A percentile compares a stretch with the other conserved stretches of the same genome.
These are phyloP conservation scores for Etheostoma cragini DNA, from an alignment of 2,113 vertebrate genomes.

Conservation along the genomic window DNA sequence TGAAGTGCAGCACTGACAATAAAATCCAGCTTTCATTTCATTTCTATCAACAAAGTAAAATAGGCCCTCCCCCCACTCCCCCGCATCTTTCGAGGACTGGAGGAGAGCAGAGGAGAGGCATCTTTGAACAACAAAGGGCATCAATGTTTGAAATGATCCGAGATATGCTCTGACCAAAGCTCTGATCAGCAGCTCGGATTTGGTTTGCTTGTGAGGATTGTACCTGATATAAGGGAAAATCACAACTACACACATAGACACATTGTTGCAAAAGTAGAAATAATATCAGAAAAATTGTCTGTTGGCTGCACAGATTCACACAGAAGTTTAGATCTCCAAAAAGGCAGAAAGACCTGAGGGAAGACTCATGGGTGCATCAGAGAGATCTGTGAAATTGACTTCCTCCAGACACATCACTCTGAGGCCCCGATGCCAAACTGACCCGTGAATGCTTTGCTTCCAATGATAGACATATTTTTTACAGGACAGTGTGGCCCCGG, in stretches of 20 bases:
- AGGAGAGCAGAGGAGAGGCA: slow-evolving; percentile 32
- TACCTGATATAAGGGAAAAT: slow-evolving; percentile 14
- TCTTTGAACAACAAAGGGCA: slow-evolving; percentile 64
- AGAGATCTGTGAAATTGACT: slow-evolving; percentile 42
- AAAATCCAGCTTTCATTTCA: slow-evolving; percentile 33
- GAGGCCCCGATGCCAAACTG: slow-evolving; percentile 21
- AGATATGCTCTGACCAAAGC: slow-evolving; percentile 49
- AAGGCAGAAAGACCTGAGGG: slow-evolving; percentile 34
- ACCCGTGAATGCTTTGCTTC: slow-evolving; percentile 27
- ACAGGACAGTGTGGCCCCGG: neutral
- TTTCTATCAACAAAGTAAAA: slow-evolving; percentile 32
- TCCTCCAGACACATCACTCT: neutral
- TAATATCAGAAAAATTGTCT: slow-evolving; percentile 28
- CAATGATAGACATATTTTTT: neutral
- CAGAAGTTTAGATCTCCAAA: slow-evolving; percentile 28
- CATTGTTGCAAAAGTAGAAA: slow-evolving; percentile 7
- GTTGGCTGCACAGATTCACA: slow-evolving; percentile 6
- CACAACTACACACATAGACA: neutral
- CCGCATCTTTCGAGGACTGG: slow-evolving; percentile 15
- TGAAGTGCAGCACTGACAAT: slow-evolving; percentile 22
- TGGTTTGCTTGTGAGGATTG: neutral
- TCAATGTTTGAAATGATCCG: slow-evolving; percentile 55
- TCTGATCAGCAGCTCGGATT: slow-evolving; percentile 48
- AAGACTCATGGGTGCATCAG: slow-evolving; percentile 30
- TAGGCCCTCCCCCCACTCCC: neutral